phyloP scores from a whole-genome alignment of 2,888 invertebrate genomes.

The Imbricaverruca yamaguchii region DNA sequence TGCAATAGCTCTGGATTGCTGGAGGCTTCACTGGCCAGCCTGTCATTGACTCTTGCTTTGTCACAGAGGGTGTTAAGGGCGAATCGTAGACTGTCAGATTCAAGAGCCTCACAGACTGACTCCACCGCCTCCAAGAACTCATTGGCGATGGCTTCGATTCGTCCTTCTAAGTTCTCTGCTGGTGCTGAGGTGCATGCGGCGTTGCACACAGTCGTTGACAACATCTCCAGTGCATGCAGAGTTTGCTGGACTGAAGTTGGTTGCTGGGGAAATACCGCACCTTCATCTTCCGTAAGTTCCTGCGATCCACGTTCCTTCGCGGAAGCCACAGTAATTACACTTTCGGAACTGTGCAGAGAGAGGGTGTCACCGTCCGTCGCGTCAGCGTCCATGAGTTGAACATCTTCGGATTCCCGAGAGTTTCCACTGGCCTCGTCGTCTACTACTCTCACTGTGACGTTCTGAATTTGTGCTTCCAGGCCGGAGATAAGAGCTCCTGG shows the following conservation, averaged over 20 bases:
- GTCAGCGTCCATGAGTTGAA: background rate
- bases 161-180: background rate
- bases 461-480: background rate
- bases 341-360: background rate
- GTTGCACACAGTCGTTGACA: background rate
- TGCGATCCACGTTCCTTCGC: background rate
- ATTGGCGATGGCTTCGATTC: background rate
- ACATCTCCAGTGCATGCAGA: background rate
- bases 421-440: background rate
- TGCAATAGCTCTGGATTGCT: background rate
- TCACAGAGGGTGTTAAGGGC: background rate
- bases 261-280: background rate
- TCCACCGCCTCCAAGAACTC: background rate
- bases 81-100: background rate
- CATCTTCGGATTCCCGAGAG: background rate
- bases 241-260: background rate
- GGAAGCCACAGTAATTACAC: conserved; percentile 4
- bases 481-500: background rate
- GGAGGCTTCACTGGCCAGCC: background rate
- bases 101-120: background rate
- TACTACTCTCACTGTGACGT: background rate
- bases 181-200: background rate
- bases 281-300: background rate
- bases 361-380: background rate
- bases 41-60: background rate